Percentiles rank a stretch among this genome's conserved stretches.
Evolutionary conservation across 2,888 invertebrate species (phyloP).

Genomic region (Calameuta pallipes): DNA sequence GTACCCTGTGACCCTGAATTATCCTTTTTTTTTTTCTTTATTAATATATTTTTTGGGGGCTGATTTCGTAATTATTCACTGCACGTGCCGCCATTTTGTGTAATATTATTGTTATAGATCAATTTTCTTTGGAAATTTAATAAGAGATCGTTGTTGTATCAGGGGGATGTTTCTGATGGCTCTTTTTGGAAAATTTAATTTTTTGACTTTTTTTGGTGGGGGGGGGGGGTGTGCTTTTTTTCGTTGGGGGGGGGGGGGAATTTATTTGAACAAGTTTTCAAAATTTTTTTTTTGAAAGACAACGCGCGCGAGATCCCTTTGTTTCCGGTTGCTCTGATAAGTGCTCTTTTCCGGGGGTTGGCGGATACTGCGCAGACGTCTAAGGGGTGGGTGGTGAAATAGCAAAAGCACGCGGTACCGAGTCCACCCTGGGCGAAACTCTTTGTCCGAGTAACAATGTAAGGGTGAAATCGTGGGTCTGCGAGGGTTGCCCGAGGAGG

Average conservation of each 20-base stretch:
- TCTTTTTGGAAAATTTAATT: neutral
- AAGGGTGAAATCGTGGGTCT: slow-evolving; percentile 52
- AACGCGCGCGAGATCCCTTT: neutral
- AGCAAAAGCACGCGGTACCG: slow-evolving; percentile 33
- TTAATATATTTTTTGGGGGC: neutral
- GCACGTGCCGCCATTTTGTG: neutral
- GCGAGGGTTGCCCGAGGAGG: slow-evolving; percentile 33
- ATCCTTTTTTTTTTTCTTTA: neutral
- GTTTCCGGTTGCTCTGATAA: neutral
- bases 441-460: slow-evolving; percentile 64
- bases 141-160: neutral
- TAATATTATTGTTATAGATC: neutral
- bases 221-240: too few relatives aligned
- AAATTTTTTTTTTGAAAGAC: neutral
- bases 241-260: too few relatives aligned
- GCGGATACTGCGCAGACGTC: neutral
- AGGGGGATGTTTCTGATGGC: neutral
- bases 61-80: neutral
- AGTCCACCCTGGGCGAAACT: slow-evolving; percentile 56
- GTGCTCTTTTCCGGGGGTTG: neutral
- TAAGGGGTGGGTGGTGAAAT: slow-evolving; percentile 8
- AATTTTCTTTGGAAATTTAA: neutral
- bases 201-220: neutral
- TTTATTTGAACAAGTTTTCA: too few relatives aligned
- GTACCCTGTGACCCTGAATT: neutral